Base-by-base conservation (phyloP, 2,888 invertebrate species). In the Stomorhina lunata region DNA sequence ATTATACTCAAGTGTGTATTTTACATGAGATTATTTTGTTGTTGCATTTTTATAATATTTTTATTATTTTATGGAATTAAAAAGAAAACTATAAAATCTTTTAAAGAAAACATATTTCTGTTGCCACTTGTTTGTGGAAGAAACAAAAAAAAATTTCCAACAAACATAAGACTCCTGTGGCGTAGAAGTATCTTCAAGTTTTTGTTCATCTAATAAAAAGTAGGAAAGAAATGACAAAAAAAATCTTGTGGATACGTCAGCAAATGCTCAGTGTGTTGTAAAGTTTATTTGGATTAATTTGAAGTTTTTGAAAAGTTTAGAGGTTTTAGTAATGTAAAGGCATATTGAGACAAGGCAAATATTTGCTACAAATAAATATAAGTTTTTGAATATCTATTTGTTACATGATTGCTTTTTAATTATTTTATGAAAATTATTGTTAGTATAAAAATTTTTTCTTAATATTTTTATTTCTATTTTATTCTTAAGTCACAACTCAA, bases 21-120 rank as follows among this genome's bases (percentile, higher is more conserved):
- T 72, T 53, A 72, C 50, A 79, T 66, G 57, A 59, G 17, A 78
- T 71, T 71, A 71, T 65, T 78, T 45, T 65, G 53, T 55, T 71
- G 17, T 57, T n/a, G n/a, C n/a, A n/a, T n/a, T 37, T 63, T 71
- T 71, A 43, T 34, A 55, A 69, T 78, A 17, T 53, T 61, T 53
- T 37, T 65, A 65, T 32, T 63, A 53, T 71, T 69, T 61, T 29
- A 50, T 17, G 12, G 61, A 61, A 59, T 34, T 15, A 25, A n/a
- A 48, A 48, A 40, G 17, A 32, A 45, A 57, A 48, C n/a, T n/a
- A 34, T 22, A 45, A 32, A 59, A 22, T n/a, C 10, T 27, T 5
- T 1, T 6, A 34, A 34, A 5, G 9, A 32, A 71, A 32, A 45
- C 6, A 9, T 6, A 17, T 20, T 29, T 40, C 27, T 48, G 22